Base-by-base conservation (phyloP, 1,140 invertebrate genomes). In the Monomorium pharaonis region DNA sequence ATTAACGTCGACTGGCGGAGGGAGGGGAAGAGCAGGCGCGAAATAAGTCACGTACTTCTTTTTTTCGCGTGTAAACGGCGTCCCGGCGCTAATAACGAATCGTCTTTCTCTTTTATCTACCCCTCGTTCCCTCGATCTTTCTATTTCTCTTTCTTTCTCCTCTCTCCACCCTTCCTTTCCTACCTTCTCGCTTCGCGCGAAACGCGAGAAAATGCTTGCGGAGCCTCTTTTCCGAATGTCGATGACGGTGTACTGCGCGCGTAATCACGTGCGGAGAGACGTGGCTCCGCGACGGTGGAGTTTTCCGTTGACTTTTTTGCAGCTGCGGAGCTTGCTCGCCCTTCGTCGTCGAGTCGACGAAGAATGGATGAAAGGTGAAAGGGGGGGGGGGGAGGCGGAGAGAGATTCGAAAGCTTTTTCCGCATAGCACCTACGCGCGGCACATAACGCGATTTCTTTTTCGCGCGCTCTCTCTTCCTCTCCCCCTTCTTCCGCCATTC, bases 321-420 rank as follows among this genome's bases (percentile, higher is more conserved):
- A 84, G 75, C 60, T 65, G 44, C 69, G 58, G 72, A 44, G 63
- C 30, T 54, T n/a, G n/a, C n/a, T n/a, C n/a, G n/a, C n/a, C n/a
- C 24, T 21, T 24, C 30, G 63, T 85, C 74, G 63, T 81, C 84
- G 86, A 90, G 90, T 84, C 88, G 85, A 89, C 88, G 84, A 91
- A 87, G 88, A 89, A 91, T 76, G 88, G 69, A 37, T 9, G 44
- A 47, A 10, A 47, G 44, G 44, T 9, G 44, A 47, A 10, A 47
- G 49, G n/a, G 65, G 47, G 7, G 63, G 51, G 30, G 16, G 58
- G 42, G 58, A n/a, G 87, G 84, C 90, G 92, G 72, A n/a, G n/a
- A n/a, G n/a, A n/a, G n/a, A n/a, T n/a, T n/a, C n/a, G 88, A 93
- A 87, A 91, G 89, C 90, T 93, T 93, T 94, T 93, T 92, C 92